Evolutionary conservation across 2,888 invertebrate species (phyloP), one percentile per base, ranked within the genome.

Genomic region (Agrochola macilenta): DNA sequence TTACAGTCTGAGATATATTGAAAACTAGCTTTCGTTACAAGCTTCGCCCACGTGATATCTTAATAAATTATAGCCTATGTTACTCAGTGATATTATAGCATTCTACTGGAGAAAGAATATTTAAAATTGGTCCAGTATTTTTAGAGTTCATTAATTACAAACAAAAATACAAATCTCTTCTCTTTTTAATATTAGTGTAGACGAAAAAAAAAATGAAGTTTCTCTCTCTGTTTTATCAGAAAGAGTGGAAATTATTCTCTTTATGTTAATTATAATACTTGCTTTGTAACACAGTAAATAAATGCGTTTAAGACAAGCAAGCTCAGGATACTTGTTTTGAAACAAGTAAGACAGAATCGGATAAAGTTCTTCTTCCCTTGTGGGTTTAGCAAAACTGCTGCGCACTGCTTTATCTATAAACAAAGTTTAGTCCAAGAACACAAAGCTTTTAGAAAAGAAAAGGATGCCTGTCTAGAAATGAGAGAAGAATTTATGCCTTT

Each of bases 331-430:
- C 35, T 26, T 35, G 65, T 49, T 65, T 65, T 17, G 64, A 74
- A 74, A 66, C 60, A 64, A 76, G 52, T 52, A 79, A 35, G 46
- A 63, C 81, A 54, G 76, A 69, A 64, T 46, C 69, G 35, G 26
- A 66, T 64, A 69, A 76, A 76, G 58, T 81, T 81, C 46, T 63
- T 79, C 66, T 69, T 79, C 79, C 81, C 69, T 58, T 60, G 76
- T 64, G 76, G 64, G 30, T 65, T 81, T 69, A 76, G 20, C 35
- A 76, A 79, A 79, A 69, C 81, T 76, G 79, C 79, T 69, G 81
- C 43, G 57, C 52, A 75, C 52, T 81, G 81, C 69, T 81, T 79
- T 79, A 81, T 79, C 52, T 81, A 52, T 65, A 58, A 81, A 76
- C 76, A 76, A 79, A 79, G 76, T 79, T 81, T 71, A 69, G 26